Conservation (phyloP, 53 echinoderm and acorn worm species). For the Henricia sp. region DNA sequence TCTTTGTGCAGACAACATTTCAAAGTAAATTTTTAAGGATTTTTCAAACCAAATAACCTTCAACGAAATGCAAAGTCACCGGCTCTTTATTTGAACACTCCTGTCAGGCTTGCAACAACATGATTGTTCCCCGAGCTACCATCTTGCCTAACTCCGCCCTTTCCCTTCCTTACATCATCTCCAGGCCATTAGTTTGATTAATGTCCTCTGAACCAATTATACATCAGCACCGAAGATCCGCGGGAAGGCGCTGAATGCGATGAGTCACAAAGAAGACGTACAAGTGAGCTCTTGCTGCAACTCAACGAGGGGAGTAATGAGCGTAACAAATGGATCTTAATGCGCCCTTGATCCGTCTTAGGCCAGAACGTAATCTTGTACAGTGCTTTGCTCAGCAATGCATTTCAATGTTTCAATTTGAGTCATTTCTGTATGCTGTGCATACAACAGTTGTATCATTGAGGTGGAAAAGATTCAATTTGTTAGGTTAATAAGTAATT, state of each 20-base stretch:
- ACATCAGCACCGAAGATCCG: constrained; percentile 35
- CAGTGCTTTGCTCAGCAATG: constrained; percentile 8
- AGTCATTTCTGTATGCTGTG: not conserved
- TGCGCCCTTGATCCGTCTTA: constrained; percentile 37
- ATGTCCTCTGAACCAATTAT: constrained; percentile 39
- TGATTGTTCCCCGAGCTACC: not conserved
- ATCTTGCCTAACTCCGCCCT: not conserved
- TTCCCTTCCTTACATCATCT: constrained; percentile 1
- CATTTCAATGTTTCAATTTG: not conserved
- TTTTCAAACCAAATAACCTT: too few relatives aligned
- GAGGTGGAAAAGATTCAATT: too few relatives aligned
- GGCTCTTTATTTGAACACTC: too few relatives aligned
- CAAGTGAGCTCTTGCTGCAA: not conserved
- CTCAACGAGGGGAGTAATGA: constrained; percentile 19
- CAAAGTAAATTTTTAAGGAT: too few relatives aligned
- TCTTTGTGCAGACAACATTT: not conserved
- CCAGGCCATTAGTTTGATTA: constrained; percentile 61
- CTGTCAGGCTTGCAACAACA: constrained; percentile 18
- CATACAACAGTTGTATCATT: not conserved
- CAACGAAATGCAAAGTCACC: too few relatives aligned
- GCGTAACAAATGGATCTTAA: constrained; percentile 25
- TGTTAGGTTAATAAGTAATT: too few relatives aligned
- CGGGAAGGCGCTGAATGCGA: constrained; percentile 51
- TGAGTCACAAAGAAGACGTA: constrained; percentile 41
- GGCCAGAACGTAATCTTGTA: constrained; percentile 15